Percentiles rank a stretch among this genome's conserved stretches.
These are phyloP conservation scores for Girardinus metallicus DNA, from an alignment of 2,797 vertebrate genomes.

Conservation along the genomic window DNA sequence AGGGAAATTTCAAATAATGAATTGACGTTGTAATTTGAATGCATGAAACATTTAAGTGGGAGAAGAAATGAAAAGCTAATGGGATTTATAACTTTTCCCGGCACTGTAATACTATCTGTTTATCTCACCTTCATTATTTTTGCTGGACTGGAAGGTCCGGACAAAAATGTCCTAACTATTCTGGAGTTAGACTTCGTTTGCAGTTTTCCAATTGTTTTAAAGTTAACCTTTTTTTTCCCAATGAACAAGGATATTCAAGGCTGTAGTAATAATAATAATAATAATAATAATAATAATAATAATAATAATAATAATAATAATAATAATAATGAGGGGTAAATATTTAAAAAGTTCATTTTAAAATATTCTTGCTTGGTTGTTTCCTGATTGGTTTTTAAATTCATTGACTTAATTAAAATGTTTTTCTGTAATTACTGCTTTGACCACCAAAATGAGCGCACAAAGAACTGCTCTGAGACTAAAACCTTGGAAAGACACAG, in stretches of 20 bases:
- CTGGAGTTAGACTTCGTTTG: background rate
- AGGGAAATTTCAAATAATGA: background rate
- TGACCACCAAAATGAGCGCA: slow-evolving; percentile 55
- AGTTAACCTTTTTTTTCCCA: background rate
- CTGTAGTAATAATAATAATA: background rate
- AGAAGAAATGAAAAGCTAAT: background rate
- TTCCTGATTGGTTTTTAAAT: slow-evolving; percentile 17
- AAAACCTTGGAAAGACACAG: slow-evolving; percentile 36
- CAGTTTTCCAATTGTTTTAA: background rate
- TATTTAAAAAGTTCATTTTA: background rate
- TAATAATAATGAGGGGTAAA: background rate
- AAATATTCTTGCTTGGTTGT: slow-evolving; percentile 22
- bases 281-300: background rate
- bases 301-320: background rate
- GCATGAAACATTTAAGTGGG: background rate
- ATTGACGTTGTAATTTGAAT: background rate
- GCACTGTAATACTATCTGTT: background rate
- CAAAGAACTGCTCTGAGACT: slow-evolving; percentile 48
- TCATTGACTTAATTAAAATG: slow-evolving; percentile 39
- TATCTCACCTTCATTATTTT: too few species aligned
- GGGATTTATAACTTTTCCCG: too few species aligned
- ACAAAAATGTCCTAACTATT: background rate
- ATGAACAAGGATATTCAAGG: background rate
- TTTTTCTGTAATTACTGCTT: slow-evolving; percentile 56
- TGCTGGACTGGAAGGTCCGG: too few species aligned